Percentiles rank a stretch among this genome's conserved stretches.
These are phyloP conservation scores for Campylorhamphus procurvoides DNA, from an alignment of 2,113 vertebrate genomes.

Conservation along the genomic window DNA sequence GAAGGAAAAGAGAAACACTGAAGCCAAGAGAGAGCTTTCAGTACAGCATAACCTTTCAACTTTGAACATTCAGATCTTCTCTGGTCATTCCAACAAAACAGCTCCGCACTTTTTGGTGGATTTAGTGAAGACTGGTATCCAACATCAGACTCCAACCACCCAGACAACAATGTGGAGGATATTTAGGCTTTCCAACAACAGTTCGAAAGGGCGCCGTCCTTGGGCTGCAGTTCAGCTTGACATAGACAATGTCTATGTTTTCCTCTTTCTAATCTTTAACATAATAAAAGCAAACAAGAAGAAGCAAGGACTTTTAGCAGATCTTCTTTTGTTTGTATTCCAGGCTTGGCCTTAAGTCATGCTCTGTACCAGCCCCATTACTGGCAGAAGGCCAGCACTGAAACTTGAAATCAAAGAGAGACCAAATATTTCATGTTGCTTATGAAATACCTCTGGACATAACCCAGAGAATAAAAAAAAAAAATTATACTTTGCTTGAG, in stretches of 20 bases:
- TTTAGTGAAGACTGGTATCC: not conserved
- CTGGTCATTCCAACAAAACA: not conserved
- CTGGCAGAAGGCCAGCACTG: not conserved
- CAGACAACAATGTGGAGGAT: not conserved
- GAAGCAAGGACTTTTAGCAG: conserved; percentile 22
- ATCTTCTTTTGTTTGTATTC: conserved; percentile 41
- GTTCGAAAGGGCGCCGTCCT: not conserved
- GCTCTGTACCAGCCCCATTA: not conserved
- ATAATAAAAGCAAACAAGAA: conserved; percentile 54
- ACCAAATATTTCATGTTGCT: not conserved
- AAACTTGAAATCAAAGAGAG: conserved; percentile 3
- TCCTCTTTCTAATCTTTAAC: conserved; percentile 34
- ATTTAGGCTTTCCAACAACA: conserved; percentile 1
- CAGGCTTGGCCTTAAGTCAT: not conserved
- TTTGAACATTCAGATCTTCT: not conserved
- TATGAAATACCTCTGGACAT: not conserved
- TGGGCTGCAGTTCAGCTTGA: conserved; percentile 30
- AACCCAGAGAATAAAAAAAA: not conserved
- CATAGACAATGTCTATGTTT: not conserved
- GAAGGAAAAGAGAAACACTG: not conserved
- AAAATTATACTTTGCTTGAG: not conserved
- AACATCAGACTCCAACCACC: not conserved
- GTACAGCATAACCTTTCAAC: not conserved
- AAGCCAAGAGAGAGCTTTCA: not conserved
- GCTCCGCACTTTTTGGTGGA: not conserved